Evolutionary conservation across 1,140 invertebrate species (phyloP), one percentile per base, ranked within the genome.

Genomic region (Hypothenemus hampei): DNA sequence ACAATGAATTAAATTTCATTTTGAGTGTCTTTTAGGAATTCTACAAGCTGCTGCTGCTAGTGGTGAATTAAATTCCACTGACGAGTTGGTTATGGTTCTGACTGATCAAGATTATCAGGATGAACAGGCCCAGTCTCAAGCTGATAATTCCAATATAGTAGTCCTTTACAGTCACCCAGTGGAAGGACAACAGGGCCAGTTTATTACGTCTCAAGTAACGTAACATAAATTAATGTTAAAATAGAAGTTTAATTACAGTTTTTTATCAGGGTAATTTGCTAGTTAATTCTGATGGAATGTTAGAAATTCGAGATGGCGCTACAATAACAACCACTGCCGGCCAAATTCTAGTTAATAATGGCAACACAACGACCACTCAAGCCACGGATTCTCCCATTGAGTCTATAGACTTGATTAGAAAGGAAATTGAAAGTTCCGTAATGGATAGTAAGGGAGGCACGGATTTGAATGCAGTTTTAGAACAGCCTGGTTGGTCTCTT

Each of bases 151-250:
- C 4, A 81, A 80, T 59, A 79, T 79, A 64, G 78, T 81, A 18
- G 78, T 80, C 22, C 73, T 81, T n/a, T 81, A 80, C 47, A 79
- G 77, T 64, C 78, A 81, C 65, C 73, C 74, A 23, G 70, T 78
- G 20, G 74, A 77, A 64, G 73, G 74, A 37, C 70, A 73, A 64
- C 71, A 72, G 59, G 77, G 77, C 50, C 74, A 78, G 62, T 80
- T 62, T 58, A 69, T 70, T 45, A 66, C 67, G 19, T 64, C 64
- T 40, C 60, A 75, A 72, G 63, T 64, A 60, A 48, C 21, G 10
- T 15, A 37, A 15, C 13, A 37, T 43, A 21, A 23, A 13, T 31
- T 31, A 16, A 29, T 31, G 6, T 16, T 23, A 23, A 21, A 21
- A 21, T 43, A 21, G 11, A 22, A 41, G 13, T 7, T 36, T 21